These are phyloP conservation scores for Chelonoidis abingdonii DNA, from an alignment of 2,113 vertebrate genomes.

Conservation along the genomic window DNA sequence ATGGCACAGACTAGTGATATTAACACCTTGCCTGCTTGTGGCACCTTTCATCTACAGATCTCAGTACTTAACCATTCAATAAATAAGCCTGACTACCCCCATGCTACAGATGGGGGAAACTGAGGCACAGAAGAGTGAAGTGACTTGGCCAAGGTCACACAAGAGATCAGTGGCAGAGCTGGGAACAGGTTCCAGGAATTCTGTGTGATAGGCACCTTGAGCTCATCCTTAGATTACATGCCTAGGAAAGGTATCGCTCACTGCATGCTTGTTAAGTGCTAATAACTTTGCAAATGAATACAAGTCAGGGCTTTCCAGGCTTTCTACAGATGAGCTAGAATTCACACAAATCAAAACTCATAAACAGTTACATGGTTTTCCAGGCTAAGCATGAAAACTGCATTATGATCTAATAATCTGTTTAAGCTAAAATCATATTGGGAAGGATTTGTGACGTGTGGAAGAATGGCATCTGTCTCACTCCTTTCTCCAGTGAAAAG, in stretches of 20 bases:
- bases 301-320: neutral
- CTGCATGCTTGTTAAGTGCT: neutral
- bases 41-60: neutral
- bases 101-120: neutral
- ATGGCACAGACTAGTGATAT: neutral
- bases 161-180: neutral
- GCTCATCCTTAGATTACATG: neutral
- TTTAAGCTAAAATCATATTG: neutral
- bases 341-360: neutral
- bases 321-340: neutral
- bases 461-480: neutral
- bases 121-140: neutral
- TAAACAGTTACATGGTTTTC: neutral
- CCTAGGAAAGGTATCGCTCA: neutral
- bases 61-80: neutral
- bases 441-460: neutral
- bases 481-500: neutral
- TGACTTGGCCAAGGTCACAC: neutral
- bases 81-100: neutral
- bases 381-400: neutral
- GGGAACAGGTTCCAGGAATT: neutral
- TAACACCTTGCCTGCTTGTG: neutral
- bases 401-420: neutral
- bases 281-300: neutral
- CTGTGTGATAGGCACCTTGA: neutral